Base-by-base conservation (phyloP, 1,140 invertebrate genomes). In the Drosophila erecta region DNA sequence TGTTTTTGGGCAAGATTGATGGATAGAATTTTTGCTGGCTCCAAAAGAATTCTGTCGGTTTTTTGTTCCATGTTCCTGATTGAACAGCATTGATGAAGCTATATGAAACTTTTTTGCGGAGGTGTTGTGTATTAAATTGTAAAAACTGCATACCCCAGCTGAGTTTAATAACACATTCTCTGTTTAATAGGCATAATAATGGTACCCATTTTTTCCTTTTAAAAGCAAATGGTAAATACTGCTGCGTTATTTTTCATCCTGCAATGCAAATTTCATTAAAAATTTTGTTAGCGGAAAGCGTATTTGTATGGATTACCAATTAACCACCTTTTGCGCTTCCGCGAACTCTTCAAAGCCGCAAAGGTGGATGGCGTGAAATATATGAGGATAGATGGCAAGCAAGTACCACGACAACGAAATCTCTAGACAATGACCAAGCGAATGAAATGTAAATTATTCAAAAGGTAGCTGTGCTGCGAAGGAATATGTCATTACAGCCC, bases 371-470 rank as follows among this genome's bases (percentile, higher is more conserved):
- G 14, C 30, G 35, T 7, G 15, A 17, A 65, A 53, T 30, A 66
- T 54, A 55, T 30, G 7, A 30, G 8, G 46, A 27, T 55, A 22
- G 53, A 64, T 35, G 22, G 37, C 50, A 43, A 44, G 50, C 67
- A 66, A 50, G 69, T 69, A 66, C 79, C 71, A 49, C 35, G 65
- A 38, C 66, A 70, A 22, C 44, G 35, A 83, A 79, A 69, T 87
- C 83, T 72, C 59, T 57, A 87, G 84, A 87, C 83, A 89, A 87
- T 81, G 73, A 56, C 66, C 59, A 47, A 83, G 60, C 71, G 54
- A 43, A 43, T 17, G 72, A 69, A 86, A 83, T 87, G 75, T 87
- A 87, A 87, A 86, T 86, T 87, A 86, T 86, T 87, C 71, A 86
- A 87, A 86, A 87, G 83, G 83, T 86, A 86, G 79, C 84, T 57